A percentile compares a stretch with the other conserved stretches of the same genome.
phyloP scores from a whole-genome alignment of 2,888 invertebrate genomes.

The Drosophila eohydei region DNA sequence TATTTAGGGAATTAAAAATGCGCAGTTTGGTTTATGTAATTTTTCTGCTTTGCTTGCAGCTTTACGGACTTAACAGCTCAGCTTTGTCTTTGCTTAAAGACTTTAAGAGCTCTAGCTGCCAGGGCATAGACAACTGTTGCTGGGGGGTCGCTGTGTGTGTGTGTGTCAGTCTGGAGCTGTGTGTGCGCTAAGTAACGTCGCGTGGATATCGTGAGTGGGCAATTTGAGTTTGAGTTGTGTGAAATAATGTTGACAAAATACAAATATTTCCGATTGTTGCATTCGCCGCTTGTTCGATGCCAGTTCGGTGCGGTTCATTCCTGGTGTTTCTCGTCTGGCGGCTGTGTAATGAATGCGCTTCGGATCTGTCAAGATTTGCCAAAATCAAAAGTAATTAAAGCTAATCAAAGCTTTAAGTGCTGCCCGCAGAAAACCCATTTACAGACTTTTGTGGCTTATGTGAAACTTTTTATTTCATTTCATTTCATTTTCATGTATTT shows the following conservation, averaged over 20 bases:
- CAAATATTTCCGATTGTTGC: conserved; percentile 12
- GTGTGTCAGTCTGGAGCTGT: not conserved
- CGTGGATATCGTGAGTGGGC: conserved; percentile 58
- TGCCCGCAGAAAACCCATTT: conserved; percentile 21
- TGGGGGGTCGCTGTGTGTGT: not conserved
- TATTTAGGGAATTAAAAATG: not conserved
- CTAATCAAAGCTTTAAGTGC: conserved; percentile 30
- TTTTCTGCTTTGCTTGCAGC: not conserved
- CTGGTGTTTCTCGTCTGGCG: conserved; percentile 3
- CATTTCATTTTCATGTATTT: conserved; percentile 75
- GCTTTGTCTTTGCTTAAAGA: not conserved
- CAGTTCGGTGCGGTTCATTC: conserved; percentile 47
- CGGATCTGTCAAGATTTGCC: not conserved
- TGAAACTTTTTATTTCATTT: conserved; percentile 81
- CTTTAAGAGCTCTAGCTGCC: not conserved
- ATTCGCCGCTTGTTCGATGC: conserved; percentile 4
- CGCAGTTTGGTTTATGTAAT: not conserved
- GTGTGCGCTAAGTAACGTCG: conserved; percentile 41
- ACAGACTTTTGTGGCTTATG: conserved; percentile 47
- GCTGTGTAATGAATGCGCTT: conserved; percentile 7
- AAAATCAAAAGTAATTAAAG: conserved; percentile 29
- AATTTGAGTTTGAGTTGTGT: conserved; percentile 42
- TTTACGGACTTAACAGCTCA: not conserved
- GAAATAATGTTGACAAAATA: conserved; percentile 18
- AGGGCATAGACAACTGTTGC: conserved; percentile 3